Conservation (phyloP, 2,113 vertebrate species). For the Hassar affinis region DNA sequence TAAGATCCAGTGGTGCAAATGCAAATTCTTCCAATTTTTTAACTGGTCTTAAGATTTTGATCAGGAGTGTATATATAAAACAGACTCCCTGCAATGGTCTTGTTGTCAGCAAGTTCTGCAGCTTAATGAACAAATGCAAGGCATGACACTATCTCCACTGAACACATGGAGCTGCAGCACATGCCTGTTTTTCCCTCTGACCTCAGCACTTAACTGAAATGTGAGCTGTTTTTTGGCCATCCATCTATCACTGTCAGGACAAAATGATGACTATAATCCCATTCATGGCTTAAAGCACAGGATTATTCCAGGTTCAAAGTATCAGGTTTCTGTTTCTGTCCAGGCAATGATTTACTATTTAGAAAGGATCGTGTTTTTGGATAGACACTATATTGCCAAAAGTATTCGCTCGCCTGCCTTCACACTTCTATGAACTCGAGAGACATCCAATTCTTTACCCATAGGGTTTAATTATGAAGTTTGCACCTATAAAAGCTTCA, state of each 20-base stretch:
- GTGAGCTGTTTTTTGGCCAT: background rate
- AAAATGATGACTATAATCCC: constrained; percentile 12
- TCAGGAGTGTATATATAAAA: no score
- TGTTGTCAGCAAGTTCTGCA: constrained; percentile 7
- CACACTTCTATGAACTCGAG: no score
- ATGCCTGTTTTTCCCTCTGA: background rate
- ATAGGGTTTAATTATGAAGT: background rate
- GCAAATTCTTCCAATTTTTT: no score
- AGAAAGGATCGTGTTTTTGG: background rate
- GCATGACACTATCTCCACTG: background rate
- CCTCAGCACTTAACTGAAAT: constrained; percentile 9
- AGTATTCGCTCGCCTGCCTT: no score
- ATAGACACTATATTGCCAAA: no score
- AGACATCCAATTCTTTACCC: no score
- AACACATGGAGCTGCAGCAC: background rate
- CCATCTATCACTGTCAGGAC: background rate
- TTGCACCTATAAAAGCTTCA: no score
- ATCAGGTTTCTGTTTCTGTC: background rate
- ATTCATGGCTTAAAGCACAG: background rate
- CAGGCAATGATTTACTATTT: background rate
- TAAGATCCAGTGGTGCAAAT: no score
- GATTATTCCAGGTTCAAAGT: background rate
- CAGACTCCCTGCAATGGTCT: constrained; percentile 4
- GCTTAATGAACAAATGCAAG: constrained; percentile 14
- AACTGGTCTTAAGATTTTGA: no score